A percentile compares a stretch with the other conserved stretches of the same genome.
Evolutionary conservation across 2,113 vertebrate genomes (phyloP).

Genomic region (Thunnus thynnus): DNA sequence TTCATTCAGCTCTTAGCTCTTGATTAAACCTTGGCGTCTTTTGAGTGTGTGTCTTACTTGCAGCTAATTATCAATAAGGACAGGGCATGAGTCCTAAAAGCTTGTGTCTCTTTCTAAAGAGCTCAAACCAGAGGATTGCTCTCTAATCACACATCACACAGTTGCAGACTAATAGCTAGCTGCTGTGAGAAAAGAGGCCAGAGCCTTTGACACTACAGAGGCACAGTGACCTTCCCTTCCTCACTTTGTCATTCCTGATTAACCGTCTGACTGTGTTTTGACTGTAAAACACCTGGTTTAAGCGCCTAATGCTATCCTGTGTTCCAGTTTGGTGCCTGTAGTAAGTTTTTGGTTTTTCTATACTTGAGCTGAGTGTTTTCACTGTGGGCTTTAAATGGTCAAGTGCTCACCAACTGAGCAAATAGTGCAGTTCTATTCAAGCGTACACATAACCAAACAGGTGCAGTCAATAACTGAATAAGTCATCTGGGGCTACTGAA

Average conservation of each 20-base stretch:
- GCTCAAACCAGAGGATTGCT: constrained; percentile 45
- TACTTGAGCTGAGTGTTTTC: background rate
- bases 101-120: constrained; percentile 49
- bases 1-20: constrained; percentile 27
- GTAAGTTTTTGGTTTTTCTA: constrained; percentile 3
- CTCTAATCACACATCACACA: constrained; percentile 70
- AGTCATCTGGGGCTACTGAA: constrained; percentile 27
- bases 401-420: constrained; percentile 34
- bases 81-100: constrained; percentile 59
- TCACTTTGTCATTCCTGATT: constrained; percentile 61
- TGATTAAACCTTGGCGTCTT: constrained; percentile 2
- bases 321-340: background rate
- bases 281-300: constrained; percentile 74
- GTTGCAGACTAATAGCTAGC: constrained; percentile 51
- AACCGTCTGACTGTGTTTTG: constrained; percentile 69
- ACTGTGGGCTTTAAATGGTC: background rate
- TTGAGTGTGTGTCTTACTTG: background rate
- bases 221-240: constrained; percentile 62
- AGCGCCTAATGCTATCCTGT: constrained; percentile 15
- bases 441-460: constrained; percentile 30
- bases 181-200: constrained; percentile 61
- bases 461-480: constrained; percentile 42
- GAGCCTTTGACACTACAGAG: constrained; percentile 51
- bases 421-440: constrained; percentile 35
- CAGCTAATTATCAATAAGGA: constrained; percentile 57